These are phyloP conservation scores for Poicephalus gulielmi DNA, from an alignment of 2,113 vertebrate genomes.

Conservation along the genomic window DNA sequence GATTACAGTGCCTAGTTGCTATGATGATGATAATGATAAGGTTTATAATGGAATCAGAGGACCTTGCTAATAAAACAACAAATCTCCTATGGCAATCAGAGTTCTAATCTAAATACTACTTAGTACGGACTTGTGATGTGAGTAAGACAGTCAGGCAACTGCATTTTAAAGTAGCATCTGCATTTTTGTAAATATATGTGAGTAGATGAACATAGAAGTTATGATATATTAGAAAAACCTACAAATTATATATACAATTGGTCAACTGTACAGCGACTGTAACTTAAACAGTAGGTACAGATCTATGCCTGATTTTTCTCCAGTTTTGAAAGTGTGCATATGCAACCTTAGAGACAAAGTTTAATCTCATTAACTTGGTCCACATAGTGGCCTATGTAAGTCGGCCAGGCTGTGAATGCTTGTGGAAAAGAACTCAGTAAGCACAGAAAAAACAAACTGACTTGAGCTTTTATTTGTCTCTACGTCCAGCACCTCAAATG, in stretches of 20 bases:
- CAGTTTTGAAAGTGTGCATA: background rate
- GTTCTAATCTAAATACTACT: background rate
- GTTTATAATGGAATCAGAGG: background rate
- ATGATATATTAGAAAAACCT: background rate
- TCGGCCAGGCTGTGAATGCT: background rate
- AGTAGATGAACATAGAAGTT: background rate
- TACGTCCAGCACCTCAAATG: background rate
- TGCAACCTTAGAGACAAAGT: background rate
- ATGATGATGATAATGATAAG: background rate
- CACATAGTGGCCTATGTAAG: background rate
- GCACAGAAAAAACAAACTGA: background rate
- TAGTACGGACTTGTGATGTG: background rate
- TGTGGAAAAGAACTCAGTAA: background rate
- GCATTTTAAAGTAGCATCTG: background rate
- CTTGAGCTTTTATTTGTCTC: background rate
- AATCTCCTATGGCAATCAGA: background rate
- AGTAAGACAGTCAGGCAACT: background rate
- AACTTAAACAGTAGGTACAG: background rate
- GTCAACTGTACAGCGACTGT: background rate
- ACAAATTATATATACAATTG: background rate
- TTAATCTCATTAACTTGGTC: background rate
- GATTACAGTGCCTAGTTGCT: background rate
- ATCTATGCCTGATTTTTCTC: background rate
- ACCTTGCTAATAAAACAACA: background rate
- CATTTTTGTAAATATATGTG: background rate